These are phyloP conservation scores for Cinclus mexicanus DNA, from an alignment of 2,113 vertebrate genomes.

Conservation along the genomic window DNA sequence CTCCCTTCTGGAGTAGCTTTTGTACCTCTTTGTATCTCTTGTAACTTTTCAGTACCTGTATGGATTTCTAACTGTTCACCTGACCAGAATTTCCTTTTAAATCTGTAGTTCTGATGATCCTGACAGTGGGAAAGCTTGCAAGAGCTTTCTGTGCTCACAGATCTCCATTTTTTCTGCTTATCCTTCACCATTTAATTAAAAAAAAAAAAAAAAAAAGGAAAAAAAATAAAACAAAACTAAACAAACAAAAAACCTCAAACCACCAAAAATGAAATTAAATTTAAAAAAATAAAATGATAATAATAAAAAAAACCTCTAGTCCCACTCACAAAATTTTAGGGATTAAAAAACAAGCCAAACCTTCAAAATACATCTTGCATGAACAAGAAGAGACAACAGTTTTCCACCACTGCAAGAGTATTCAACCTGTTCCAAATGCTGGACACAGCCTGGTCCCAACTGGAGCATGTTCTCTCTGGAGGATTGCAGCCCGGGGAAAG, in stretches of 20 bases:
- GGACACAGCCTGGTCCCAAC: rapidly evolving
- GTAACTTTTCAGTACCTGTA: not conserved
- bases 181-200: not conserved
- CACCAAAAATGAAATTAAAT: not conserved
- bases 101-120: not conserved
- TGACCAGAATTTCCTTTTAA: not conserved
- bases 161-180: not conserved
- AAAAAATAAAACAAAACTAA: not conserved
- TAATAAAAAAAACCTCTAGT: not conserved
- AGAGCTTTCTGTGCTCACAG: not conserved
- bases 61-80: not conserved
- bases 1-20: not conserved
- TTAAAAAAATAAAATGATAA: no score
- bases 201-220: not conserved
- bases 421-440: not conserved
- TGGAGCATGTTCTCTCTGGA: not conserved
- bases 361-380: not conserved
- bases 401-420: not conserved
- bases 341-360: rapidly evolving
- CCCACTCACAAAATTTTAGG: not conserved
- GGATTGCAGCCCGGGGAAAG: not conserved
- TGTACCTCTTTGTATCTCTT: not conserved
- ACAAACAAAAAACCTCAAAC: no score
- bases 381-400: not conserved
- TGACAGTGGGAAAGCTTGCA: not conserved